Evolutionary conservation across 1,140 invertebrate species (phyloP).

Genomic region (Trachymyrmex cornetzi): DNA sequence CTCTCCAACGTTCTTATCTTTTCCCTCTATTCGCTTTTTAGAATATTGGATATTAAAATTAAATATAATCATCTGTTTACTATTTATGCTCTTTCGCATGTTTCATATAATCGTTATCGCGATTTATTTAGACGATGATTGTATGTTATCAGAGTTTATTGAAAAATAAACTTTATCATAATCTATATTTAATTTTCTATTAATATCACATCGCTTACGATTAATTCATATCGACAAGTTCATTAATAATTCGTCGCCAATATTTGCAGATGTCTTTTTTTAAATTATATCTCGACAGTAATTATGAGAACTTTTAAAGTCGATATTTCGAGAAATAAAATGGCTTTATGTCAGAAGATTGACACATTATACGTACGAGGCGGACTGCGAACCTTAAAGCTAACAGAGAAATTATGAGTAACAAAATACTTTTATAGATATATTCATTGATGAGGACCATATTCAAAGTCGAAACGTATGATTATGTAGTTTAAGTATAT

Average conservation of each 20-base stretch:
- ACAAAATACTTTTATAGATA: no score
- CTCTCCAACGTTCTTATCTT: neutral
- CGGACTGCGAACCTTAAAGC: no score
- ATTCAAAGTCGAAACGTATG: no score
- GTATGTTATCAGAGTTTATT: neutral
- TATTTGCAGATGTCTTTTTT: neutral
- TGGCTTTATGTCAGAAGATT: neutral
- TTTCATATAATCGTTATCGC: neutral
- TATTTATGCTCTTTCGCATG: neutral
- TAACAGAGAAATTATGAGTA: no score
- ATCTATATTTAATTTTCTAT: neutral
- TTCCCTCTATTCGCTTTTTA: neutral
- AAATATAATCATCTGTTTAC: neutral
- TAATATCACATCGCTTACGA: neutral
- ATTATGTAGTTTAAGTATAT: no score
- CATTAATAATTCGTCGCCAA: neutral
- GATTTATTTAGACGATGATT: neutral
- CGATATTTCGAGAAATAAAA: neutral
- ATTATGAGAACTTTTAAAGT: neutral
- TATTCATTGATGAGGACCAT: no score
- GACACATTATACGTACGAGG: no score
- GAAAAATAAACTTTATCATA: neutral
- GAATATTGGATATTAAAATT: conserved; percentile 16
- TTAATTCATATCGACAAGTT: no score
- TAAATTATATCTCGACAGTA: neutral